Percentiles rank a stretch among this genome's conserved stretches.
Conservation (phyloP, 1,140 invertebrate genomes). For the Helicorthomorpha holstii region DNA sequence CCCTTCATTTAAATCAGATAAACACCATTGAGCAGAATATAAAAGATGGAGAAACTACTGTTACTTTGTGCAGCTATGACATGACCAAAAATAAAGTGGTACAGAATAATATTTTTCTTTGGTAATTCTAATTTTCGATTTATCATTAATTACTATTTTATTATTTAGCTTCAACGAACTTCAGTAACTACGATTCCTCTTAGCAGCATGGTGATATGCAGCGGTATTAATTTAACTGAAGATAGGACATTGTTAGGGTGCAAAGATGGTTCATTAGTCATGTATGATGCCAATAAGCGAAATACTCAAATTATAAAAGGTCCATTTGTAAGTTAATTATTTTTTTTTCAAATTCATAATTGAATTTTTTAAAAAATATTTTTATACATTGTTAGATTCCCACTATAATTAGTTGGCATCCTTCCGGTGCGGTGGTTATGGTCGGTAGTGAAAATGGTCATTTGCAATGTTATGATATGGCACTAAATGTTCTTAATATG, state of each 20-base stretch:
- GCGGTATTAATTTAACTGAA: slow-evolving; percentile 45
- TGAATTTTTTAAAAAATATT: slow-evolving; percentile 2
- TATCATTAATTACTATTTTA: background rate
- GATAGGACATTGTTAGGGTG: slow-evolving; percentile 53
- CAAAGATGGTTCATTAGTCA: slow-evolving; percentile 53
- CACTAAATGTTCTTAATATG: slow-evolving; percentile 43
- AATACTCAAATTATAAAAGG: slow-evolving; percentile 42
- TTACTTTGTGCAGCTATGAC: slow-evolving; percentile 53
- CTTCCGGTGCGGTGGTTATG: slow-evolving; percentile 44
- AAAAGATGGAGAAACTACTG: slow-evolving; percentile 52
- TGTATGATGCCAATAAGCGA: slow-evolving; percentile 44
- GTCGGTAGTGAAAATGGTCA: slow-evolving; percentile 52
- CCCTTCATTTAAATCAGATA: slow-evolving; percentile 43
- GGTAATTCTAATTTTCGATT: too few species aligned
- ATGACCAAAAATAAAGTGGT: slow-evolving; percentile 44
- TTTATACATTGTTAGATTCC: slow-evolving; percentile 36
- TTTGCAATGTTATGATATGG: slow-evolving; percentile 57
- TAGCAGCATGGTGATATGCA: slow-evolving; percentile 37
- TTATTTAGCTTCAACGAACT: background rate
- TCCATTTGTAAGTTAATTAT: slow-evolving; percentile 36
- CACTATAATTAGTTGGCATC: slow-evolving; percentile 50
- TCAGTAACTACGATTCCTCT: slow-evolving; percentile 1
- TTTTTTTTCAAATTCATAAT: slow-evolving; percentile 2
- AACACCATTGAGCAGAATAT: slow-evolving; percentile 58
- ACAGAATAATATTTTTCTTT: too few species aligned